Base-by-base conservation (phyloP, 2,797 vertebrate species). In the Arrhamphus sclerolepis region DNA sequence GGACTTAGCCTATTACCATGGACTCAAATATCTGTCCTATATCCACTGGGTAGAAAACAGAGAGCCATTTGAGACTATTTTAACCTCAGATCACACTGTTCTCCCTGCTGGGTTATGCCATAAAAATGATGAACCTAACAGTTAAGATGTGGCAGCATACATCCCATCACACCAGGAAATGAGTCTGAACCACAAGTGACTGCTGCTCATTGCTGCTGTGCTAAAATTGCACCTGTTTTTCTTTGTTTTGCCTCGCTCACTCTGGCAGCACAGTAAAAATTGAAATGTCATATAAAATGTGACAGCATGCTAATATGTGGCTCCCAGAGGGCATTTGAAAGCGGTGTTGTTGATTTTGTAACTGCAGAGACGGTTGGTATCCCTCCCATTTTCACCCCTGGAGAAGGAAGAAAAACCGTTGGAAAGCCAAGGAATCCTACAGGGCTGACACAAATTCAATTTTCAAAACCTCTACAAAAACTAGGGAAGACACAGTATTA, bases 171-270 rank as follows among this genome's bases (percentile, higher is more conserved):
- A 65, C 71, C 50, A 70, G 77, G 41, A 81, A 89, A 90, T 85
- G 74, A 87, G 83, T 73, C 76, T 81, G 84, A 84, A 85, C 77
- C 82, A 79, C 86, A 66, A 86, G 79, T 73, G 84, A 71, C 85
- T 78, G 64, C 74, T 67, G 82, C 76, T 86, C 68, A 41, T 66
- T 69, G 76, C 81, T 29, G 68, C 82, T 46, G 88, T 85, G 80
- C 77, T 90, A 86, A 89, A 91, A 89, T 87, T 84, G 85, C 89
- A 92, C 88, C 89, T 89, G 85, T 85, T 91, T 87, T 85, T 85
- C 85, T 88, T 86, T 84, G 84, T 88, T 85, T 80, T 69, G 56
- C 66, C 72, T 69, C 69, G 61, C 75, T 80, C 81, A 64, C 58
- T 82, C 71, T 58, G 56, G 77, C 72, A 82, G 73, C 86, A 81